These are phyloP conservation scores for Verasper variegatus DNA, from an alignment of 2,113 vertebrate genomes.

Conservation along the genomic window DNA sequence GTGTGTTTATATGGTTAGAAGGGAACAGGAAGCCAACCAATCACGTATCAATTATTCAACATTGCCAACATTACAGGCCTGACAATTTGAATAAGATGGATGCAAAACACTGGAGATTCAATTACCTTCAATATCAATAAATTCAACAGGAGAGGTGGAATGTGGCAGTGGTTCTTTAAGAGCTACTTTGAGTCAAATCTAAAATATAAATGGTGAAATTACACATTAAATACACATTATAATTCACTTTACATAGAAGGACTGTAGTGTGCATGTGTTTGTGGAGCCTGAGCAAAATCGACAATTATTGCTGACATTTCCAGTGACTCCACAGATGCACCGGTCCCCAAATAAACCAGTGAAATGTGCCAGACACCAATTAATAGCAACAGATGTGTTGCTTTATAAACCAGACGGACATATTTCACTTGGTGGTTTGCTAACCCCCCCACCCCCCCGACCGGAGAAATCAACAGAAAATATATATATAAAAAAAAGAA, in stretches of 20 bases:
- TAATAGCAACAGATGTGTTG: constrained; percentile 72
- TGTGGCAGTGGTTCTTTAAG: background rate
- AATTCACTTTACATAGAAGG: background rate
- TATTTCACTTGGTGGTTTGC: constrained; percentile 46
- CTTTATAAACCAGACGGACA: constrained; percentile 50
- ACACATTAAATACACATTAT: background rate
- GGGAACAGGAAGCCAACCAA: too few species aligned
- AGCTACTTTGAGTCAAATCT: background rate
- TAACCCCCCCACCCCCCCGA: background rate
- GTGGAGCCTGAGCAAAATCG: background rate
- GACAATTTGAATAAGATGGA: too few species aligned
- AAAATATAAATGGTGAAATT: background rate
- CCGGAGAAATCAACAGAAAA: constrained; percentile 42
- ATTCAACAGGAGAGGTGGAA: background rate
- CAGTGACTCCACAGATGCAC: constrained; percentile 40
- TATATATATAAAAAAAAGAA: constrained; percentile 9
- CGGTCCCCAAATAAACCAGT: constrained; percentile 50
- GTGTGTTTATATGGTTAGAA: too few species aligned
- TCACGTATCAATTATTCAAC: too few species aligned
- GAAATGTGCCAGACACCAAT: constrained; percentile 71
- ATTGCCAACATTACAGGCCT: too few species aligned
- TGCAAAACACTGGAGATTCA: too few species aligned
- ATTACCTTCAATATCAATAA: background rate
- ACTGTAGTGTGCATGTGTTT: background rate
- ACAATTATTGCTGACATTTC: constrained; percentile 74